phyloP scores from a whole-genome alignment of 2,888 invertebrate genomes.

The Parascotia fuliginaria region DNA sequence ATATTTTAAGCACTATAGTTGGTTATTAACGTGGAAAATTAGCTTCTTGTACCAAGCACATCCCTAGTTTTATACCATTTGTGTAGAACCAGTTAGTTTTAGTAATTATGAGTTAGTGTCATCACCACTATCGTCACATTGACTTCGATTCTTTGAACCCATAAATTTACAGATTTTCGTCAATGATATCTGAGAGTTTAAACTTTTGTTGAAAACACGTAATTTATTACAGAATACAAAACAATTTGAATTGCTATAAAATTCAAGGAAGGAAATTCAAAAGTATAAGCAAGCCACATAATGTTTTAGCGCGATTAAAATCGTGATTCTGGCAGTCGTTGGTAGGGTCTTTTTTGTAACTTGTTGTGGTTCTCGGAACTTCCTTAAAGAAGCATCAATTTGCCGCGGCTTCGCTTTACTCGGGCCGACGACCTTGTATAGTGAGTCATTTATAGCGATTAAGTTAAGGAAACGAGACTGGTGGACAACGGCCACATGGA shows the following conservation, averaged over 20 bases:
- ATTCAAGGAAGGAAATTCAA: conserved; percentile 17
- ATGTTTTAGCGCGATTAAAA: conserved; percentile 47
- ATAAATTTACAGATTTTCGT: no score
- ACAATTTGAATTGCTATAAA: conserved; percentile 4
- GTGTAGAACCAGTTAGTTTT: no score
- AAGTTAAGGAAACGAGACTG: conserved; percentile 52
- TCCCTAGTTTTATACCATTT: no score
- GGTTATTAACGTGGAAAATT: no score
- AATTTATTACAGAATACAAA: neutral
- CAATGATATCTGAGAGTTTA: neutral
- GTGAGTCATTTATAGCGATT: conserved; percentile 59
- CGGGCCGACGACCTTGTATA: conserved; percentile 61
- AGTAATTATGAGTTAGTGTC: no score
- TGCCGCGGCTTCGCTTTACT: conserved; percentile 55
- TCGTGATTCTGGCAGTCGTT: conserved; percentile 51
- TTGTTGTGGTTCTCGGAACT: conserved; percentile 59
- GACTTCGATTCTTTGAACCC: no score
- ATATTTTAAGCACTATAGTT: no score
- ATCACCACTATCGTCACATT: no score
- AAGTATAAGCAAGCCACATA: conserved; percentile 38
- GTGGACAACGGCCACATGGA: conserved; percentile 31
- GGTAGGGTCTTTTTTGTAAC: conserved; percentile 52
- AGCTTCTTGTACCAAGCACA: no score
- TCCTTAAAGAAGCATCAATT: conserved; percentile 62
- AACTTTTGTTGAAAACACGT: neutral